Percentiles rank a stretch among this genome's conserved stretches.
phyloP scores from a whole-genome alignment of 2,113 vertebrate genomes.

The Notiomystis cincta region DNA sequence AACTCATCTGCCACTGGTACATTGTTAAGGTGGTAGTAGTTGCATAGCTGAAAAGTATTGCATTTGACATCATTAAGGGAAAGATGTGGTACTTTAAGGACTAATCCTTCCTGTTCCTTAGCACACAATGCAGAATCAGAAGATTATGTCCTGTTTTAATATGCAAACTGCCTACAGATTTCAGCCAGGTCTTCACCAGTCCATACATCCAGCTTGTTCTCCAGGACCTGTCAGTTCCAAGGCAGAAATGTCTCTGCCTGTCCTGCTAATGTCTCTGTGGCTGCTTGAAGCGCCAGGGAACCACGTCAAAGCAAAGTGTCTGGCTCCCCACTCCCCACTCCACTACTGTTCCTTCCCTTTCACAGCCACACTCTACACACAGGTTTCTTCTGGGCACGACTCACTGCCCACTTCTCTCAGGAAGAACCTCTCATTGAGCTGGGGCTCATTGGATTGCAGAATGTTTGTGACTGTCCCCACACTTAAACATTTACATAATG shows the following conservation, averaged over 20 bases:
- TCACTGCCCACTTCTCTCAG: not conserved
- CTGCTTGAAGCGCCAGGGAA: not conserved
- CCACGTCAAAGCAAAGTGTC: fast-evolving
- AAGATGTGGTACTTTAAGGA: not conserved
- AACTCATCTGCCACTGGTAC: not conserved
- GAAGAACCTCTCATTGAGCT: not conserved
- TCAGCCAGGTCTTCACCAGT: not conserved
- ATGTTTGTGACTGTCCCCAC: not conserved
- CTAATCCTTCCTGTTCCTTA: not conserved
- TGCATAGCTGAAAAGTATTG: not conserved
- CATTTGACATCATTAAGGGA: not conserved
- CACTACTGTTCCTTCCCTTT: not conserved
- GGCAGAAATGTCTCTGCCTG: too few species aligned
- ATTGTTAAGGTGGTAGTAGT: not conserved
- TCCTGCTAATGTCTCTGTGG: not conserved
- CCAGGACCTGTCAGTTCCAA: not conserved
- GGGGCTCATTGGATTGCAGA: not conserved
- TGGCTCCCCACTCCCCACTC: not conserved
- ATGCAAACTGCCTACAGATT: not conserved
- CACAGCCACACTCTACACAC: not conserved
- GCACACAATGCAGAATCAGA: not conserved
- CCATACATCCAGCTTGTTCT: not conserved
- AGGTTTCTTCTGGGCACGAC: not conserved
- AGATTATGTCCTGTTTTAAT: not conserved
- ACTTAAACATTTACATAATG: not conserved